Conservation (phyloP, 2,888 invertebrate species). For the Caenorhabditis macrosperma region DNA sequence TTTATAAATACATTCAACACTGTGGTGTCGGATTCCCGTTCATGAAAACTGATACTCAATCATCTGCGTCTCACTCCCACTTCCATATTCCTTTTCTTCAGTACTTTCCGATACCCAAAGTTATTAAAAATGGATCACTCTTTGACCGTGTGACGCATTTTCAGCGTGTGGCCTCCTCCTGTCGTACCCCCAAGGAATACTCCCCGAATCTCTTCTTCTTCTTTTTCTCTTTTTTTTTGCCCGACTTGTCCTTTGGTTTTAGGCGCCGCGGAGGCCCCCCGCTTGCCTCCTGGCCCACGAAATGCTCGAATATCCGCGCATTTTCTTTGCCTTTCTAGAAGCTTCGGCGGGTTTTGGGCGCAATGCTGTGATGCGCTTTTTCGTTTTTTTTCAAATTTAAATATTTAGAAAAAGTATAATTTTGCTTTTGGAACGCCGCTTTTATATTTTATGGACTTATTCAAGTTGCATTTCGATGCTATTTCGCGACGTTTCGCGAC, state of each 20-base stretch:
- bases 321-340: slow-evolving; percentile 12
- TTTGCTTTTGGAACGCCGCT: no score
- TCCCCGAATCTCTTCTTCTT: slow-evolving; percentile 20
- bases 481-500: no score
- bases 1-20: neutral
- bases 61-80: neutral
- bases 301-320: slow-evolving; percentile 58
- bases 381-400: neutral
- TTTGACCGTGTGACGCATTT: neutral
- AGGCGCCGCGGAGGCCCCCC: neutral
- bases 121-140: slow-evolving; percentile 27
- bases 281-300: slow-evolving; percentile 13
- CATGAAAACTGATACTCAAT: neutral
- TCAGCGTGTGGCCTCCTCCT: neutral
- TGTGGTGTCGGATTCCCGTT: neutral
- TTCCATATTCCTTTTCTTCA: neutral
- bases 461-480: no score
- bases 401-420: no score
- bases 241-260: slow-evolving; percentile 52
- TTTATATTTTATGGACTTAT: no score
- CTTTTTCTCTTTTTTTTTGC: slow-evolving; percentile 30
- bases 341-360: neutral
- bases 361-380: neutral
- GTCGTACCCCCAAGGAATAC: slow-evolving; percentile 26
- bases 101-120: neutral